Percentiles rank a stretch among this genome's conserved stretches.
Conservation (phyloP, 2,888 invertebrate species). For the Leucophora obtusa region DNA sequence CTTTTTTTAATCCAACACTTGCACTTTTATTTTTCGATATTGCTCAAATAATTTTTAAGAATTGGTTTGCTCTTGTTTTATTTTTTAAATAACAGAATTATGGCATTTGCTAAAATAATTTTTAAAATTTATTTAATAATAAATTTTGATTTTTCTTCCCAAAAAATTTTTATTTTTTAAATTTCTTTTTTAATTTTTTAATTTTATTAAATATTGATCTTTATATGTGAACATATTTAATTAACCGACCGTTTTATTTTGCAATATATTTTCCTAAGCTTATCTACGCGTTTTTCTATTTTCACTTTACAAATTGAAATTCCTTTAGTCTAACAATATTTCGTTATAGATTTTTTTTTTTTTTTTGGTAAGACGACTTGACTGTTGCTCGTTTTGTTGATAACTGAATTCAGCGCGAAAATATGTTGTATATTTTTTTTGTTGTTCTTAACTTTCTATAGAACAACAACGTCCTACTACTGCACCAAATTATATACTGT, state of each 20-base stretch:
- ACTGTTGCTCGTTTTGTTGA: constrained; percentile 73
- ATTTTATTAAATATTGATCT: too few relatives aligned
- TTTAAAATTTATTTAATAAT: too few relatives aligned
- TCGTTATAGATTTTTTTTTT: constrained; percentile 10
- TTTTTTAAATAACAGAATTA: background rate
- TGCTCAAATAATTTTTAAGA: background rate
- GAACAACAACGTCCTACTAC: constrained; percentile 3
- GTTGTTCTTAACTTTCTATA: constrained; percentile 34
- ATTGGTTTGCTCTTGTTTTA: background rate
- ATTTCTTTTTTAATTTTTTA: background rate
- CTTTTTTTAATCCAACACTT: background rate
- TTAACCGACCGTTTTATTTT: background rate
- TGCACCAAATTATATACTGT: constrained; percentile 3
- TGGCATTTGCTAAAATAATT: too few relatives aligned
- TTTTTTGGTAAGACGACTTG: constrained; percentile 57
- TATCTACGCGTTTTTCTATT: constrained; percentile 30
- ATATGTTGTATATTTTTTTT: constrained; percentile 51
- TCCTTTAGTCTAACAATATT: constrained; percentile 9
- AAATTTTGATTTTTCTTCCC: too few relatives aligned
- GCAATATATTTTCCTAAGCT: background rate
- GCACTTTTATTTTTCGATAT: background rate
- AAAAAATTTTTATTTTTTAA: too few relatives aligned
- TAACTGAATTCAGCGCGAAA: constrained; percentile 72
- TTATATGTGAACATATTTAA: background rate
- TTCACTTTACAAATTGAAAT: background rate